Conservation (phyloP, 1,140 invertebrate species). For the Drosophila pallidifrons region DNA sequence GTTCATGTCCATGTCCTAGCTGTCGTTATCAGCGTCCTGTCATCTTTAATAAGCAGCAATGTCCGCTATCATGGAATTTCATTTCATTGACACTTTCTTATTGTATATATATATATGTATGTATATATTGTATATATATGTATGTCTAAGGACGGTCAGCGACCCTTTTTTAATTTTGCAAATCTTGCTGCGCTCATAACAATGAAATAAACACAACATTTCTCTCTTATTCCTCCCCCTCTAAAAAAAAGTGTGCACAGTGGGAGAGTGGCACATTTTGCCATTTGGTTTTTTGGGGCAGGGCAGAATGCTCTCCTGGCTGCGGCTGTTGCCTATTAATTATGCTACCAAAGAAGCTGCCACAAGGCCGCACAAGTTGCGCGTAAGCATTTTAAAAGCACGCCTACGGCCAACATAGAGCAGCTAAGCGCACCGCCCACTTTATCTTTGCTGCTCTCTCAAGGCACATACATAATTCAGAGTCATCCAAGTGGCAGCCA, state of each 20-base stretch:
- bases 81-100: constrained; percentile 80
- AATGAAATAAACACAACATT: constrained; percentile 79
- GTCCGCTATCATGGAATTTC: constrained; percentile 74
- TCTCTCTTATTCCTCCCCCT: too few species aligned
- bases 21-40: constrained; percentile 66
- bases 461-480: constrained; percentile 42
- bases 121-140: too few species aligned
- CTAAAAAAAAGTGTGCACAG: not conserved
- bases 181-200: constrained; percentile 73
- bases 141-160: constrained; percentile 49
- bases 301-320: constrained; percentile 21
- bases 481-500: not conserved
- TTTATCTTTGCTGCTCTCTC: too few species aligned
- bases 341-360: constrained; percentile 58
- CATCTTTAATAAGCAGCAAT: constrained; percentile 83
- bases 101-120: constrained; percentile 27
- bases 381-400: constrained; percentile 60
- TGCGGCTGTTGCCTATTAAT: constrained; percentile 68
- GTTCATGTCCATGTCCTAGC: constrained; percentile 26
- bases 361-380: constrained; percentile 26
- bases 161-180: constrained; percentile 81
- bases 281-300: constrained; percentile 10
- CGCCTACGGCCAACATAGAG: constrained; percentile 26
- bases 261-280: not conserved
- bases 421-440: not conserved